Evolutionary conservation across 2,113 vertebrate genomes (phyloP).

Genomic region (Silurus asotus): DNA sequence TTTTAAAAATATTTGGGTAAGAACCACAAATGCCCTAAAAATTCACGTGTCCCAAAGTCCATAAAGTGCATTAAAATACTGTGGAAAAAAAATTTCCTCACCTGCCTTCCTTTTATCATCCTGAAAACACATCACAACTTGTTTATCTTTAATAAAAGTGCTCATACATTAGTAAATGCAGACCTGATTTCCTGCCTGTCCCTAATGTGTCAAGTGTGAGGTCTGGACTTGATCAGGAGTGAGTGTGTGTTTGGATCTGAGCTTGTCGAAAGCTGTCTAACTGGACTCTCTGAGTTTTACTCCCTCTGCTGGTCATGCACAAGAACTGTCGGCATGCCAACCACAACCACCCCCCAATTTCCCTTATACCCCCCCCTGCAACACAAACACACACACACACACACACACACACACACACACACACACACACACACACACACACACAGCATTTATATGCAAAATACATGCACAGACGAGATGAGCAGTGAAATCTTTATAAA

Average conservation of each 20-base stretch:
- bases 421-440: neutral
- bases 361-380: neutral
- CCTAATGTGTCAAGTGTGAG: neutral
- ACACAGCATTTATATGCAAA: neutral
- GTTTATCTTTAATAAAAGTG: neutral
- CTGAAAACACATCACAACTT: neutral
- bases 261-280: neutral
- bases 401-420: conserved; percentile 1
- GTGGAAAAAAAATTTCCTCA: neutral
- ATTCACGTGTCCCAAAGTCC: too few species aligned
- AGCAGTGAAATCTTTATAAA: neutral
- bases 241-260: neutral
- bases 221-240: conserved; percentile 1
- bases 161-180: too few species aligned
- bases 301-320: conserved; percentile 55
- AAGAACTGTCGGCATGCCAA: conserved; percentile 17
- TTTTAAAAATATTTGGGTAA: too few species aligned
- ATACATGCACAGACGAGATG: neutral
- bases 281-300: conserved; percentile 23
- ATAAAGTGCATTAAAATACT: too few species aligned
- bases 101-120: neutral
- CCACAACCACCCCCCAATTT: neutral
- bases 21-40: too few species aligned
- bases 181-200: neutral
- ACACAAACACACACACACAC: too few species aligned